Evolutionary conservation across 1,140 invertebrate species (phyloP).

Genomic region (Drosophila equinoxialis): DNA sequence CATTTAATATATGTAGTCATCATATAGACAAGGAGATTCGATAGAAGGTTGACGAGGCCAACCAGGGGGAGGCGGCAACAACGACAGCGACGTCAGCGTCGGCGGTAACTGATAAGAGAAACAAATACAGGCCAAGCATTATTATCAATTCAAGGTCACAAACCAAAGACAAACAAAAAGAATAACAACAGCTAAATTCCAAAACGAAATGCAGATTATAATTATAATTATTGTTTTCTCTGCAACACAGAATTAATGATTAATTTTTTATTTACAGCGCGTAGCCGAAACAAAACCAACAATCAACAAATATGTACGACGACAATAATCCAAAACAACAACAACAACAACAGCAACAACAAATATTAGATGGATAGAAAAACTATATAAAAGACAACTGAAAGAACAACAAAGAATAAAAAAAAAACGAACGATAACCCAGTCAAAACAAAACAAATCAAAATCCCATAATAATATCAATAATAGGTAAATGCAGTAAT

Average conservation of each 20-base stretch:
- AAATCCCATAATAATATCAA: slow-evolving; percentile 30
- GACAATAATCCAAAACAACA: background rate
- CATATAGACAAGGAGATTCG: background rate
- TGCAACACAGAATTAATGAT: slow-evolving; percentile 62
- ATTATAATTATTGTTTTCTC: slow-evolving; percentile 9
- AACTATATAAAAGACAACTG: slow-evolving; percentile 40
- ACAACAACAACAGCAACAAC: slow-evolving; percentile 9
- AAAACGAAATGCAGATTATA: background rate
- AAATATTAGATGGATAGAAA: slow-evolving; percentile 15
- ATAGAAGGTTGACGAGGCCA: background rate
- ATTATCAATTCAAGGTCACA: slow-evolving; percentile 3
- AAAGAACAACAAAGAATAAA: slow-evolving; percentile 39
- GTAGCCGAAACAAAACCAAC: slow-evolving; percentile 36
- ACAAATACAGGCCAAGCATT: slow-evolving; percentile 7
- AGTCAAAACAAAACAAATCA: slow-evolving; percentile 13
- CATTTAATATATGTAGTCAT: background rate
- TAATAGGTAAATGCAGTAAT: slow-evolving; percentile 8
- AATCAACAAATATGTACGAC: slow-evolving; percentile 17
- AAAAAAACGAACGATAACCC: background rate
- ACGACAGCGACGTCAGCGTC: too few species aligned
- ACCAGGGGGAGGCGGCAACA: background rate
- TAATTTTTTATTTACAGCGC: slow-evolving; percentile 73
- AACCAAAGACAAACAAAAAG: background rate
- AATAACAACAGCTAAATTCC: slow-evolving; percentile 2
- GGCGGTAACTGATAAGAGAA: background rate